These are phyloP conservation scores for Enhydra lutris DNA, from an alignment of 2,113 vertebrate species.

Conservation along the genomic window DNA sequence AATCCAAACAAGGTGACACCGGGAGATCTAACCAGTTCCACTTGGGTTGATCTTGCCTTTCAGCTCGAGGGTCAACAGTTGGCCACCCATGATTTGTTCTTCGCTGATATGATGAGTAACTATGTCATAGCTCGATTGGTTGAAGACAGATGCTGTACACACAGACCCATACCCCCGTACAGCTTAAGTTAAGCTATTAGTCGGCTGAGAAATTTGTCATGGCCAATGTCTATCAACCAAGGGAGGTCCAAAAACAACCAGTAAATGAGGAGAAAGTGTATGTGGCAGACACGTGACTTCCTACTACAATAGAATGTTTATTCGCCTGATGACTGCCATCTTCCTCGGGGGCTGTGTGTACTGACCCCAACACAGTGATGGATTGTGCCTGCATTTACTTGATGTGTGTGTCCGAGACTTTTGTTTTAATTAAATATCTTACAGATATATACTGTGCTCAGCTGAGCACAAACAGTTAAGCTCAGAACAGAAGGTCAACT, in stretches of 20 bases:
- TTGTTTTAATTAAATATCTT: not conserved
- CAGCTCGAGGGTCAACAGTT: conserved; percentile 7
- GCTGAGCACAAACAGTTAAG: not conserved
- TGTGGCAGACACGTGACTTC: not conserved
- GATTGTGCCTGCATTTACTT: not conserved
- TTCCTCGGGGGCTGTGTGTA: not conserved
- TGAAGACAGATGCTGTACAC: conserved; percentile 52
- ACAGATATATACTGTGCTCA: not conserved
- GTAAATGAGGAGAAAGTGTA: not conserved
- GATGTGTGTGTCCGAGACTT: not conserved
- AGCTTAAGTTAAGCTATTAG: not conserved
- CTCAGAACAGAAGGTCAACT: not conserved
- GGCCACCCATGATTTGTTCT: conserved; percentile 2
- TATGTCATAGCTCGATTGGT: not conserved
- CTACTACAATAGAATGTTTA: not conserved
- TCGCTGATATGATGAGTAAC: not conserved
- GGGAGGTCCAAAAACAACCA: not conserved
- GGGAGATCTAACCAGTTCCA: not conserved
- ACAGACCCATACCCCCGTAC: not conserved
- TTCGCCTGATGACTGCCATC: not conserved
- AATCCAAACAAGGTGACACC: conserved; percentile 33
- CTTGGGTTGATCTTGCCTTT: not conserved
- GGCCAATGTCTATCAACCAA: conserved; percentile 20
- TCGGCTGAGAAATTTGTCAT: not conserved
- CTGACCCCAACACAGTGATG: not conserved